These are phyloP conservation scores for Dipus sagitta DNA, from an alignment of 2,797 vertebrate species.

Conservation along the genomic window DNA sequence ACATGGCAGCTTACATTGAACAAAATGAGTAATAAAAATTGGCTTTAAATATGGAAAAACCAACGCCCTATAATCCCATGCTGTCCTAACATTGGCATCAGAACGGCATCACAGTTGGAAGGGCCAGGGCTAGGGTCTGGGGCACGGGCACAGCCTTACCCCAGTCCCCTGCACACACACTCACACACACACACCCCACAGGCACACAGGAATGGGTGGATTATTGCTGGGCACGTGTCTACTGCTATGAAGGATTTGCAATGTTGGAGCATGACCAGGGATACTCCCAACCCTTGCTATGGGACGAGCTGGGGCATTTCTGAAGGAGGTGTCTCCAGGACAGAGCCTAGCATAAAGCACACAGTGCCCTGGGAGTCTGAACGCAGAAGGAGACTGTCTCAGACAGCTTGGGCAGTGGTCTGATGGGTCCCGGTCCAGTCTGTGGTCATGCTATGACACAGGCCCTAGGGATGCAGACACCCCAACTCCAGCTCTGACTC, in stretches of 20 bases:
- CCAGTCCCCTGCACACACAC: neutral
- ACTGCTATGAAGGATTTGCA: conserved; percentile 80
- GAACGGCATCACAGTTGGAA: conserved; percentile 61
- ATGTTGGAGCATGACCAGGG: conserved; percentile 70
- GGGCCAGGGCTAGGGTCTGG: conserved; percentile 10
- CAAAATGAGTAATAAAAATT: conserved; percentile 85
- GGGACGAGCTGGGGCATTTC: conserved; percentile 40
- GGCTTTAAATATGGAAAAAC: conserved; percentile 87
- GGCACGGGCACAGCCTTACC: conserved; percentile 66
- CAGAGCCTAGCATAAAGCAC: conserved; percentile 29
- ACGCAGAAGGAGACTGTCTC: conserved; percentile 63
- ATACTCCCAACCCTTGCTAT: neutral
- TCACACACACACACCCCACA: neutral
- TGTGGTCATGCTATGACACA: conserved; percentile 65
- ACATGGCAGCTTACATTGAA: conserved; percentile 78
- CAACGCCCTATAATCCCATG: conserved; percentile 86
- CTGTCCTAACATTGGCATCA: conserved; percentile 82
- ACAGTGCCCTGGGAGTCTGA: conserved; percentile 38
- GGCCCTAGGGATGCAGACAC: neutral
- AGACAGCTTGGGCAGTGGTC: conserved; percentile 65
- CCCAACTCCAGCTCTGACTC: conserved; percentile 58
- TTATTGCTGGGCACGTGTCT: conserved; percentile 89
- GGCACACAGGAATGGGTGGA: conserved; percentile 60
- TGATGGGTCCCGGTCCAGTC: conserved; percentile 38
- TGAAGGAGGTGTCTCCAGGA: conserved; percentile 65